Conservation (phyloP, 1,140 invertebrate genomes). For the Papilio dardanus region DNA sequence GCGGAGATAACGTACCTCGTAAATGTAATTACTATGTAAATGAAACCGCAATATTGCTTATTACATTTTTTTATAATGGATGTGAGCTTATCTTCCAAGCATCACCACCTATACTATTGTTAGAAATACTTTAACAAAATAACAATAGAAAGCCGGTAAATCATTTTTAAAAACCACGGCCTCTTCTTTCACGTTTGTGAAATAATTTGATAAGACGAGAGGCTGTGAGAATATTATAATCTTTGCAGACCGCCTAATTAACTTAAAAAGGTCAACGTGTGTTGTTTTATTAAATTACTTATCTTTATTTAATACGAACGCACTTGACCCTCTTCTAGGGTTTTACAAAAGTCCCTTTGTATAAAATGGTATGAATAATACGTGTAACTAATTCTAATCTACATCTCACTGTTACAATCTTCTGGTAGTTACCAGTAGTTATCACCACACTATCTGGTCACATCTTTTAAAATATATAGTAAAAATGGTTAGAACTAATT, state of each 20-base stretch:
- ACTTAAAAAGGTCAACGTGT: conserved; percentile 16
- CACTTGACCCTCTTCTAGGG: conserved; percentile 33
- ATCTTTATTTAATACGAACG: conserved; percentile 28
- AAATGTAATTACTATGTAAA: conserved; percentile 35
- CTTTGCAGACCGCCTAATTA: conserved; percentile 10
- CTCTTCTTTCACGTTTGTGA: background rate
- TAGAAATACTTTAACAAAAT: conserved; percentile 27
- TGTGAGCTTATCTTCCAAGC: background rate
- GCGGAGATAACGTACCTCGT: conserved; percentile 1
- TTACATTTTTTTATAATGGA: conserved; percentile 31
- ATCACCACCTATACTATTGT: conserved; percentile 26
- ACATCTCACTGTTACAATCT: background rate
- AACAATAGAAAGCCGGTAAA: conserved; percentile 31
- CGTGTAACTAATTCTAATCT: background rate
- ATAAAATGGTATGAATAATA: background rate
- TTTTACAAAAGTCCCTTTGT: background rate
- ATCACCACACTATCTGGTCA: too few relatives aligned
- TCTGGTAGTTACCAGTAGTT: too few relatives aligned
- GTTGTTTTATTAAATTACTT: conserved; percentile 26
- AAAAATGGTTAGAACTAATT: background rate
- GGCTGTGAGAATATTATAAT: conserved; percentile 21
- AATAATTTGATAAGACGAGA: conserved; percentile 6
- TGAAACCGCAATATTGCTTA: conserved; percentile 30
- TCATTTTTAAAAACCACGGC: conserved; percentile 12
- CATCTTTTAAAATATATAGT: too few relatives aligned